Percentiles rank a stretch among this genome's conserved stretches.
Conservation (phyloP, 2,888 invertebrate genomes). For the Asteroscopus sphinx region DNA sequence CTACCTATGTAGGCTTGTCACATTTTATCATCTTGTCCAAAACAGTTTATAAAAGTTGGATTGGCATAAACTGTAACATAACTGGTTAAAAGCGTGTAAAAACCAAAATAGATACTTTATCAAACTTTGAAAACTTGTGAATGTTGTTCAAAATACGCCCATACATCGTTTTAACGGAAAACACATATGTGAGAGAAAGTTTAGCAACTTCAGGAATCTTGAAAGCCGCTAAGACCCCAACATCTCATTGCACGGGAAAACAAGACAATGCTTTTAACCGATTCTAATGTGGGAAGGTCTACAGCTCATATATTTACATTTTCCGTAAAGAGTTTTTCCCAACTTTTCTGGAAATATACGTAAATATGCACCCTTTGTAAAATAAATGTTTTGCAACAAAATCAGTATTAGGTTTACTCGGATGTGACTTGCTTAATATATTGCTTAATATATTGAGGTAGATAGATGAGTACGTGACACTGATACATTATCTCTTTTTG, state of each 20-base stretch:
- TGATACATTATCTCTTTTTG: slow-evolving; percentile 4
- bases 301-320: slow-evolving; percentile 74
- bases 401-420: slow-evolving; percentile 14
- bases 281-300: slow-evolving; percentile 79
- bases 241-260: slow-evolving; percentile 75
- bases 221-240: slow-evolving; percentile 65
- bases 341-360: slow-evolving; percentile 63
- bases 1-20: too few species aligned
- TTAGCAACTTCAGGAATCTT: slow-evolving; percentile 68
- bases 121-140: slow-evolving; percentile 29
- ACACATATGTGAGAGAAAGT: slow-evolving; percentile 64
- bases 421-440: slow-evolving; percentile 1
- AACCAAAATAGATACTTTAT: slow-evolving; percentile 32
- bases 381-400: slow-evolving; percentile 44
- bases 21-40: too few species aligned
- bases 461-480: slow-evolving; percentile 1
- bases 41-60: not conserved
- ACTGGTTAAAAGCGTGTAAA: too few species aligned
- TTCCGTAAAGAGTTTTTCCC: slow-evolving; percentile 64
- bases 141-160: slow-evolving; percentile 48
- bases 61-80: too few species aligned
- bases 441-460: not conserved
- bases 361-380: slow-evolving; percentile 64
- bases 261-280: slow-evolving; percentile 89
- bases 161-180: slow-evolving; percentile 51